phyloP scores from a whole-genome alignment of 2,888 invertebrate species.

The Saturnia pavonia region DNA sequence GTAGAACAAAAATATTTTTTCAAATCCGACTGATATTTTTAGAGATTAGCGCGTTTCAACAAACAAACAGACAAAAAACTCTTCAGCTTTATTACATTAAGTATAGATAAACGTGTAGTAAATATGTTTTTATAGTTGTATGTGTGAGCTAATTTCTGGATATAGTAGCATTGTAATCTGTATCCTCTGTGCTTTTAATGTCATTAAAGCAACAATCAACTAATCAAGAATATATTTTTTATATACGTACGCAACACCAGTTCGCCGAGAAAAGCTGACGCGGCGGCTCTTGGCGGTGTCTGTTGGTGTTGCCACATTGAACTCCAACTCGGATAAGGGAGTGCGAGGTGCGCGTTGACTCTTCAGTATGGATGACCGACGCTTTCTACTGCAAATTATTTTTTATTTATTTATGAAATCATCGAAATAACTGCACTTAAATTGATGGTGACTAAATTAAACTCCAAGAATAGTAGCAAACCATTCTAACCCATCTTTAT shows the following conservation, averaged over 20 bases:
- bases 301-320: constrained; percentile 70
- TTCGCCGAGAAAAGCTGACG: constrained; percentile 69
- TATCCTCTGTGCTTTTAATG: no score
- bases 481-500: not conserved
- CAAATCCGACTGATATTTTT: no score
- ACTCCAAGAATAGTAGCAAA: not conserved
- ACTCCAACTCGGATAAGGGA: constrained; percentile 72
- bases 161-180: no score
- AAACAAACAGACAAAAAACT: no score
- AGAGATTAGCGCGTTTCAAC: no score
- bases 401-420: not conserved
- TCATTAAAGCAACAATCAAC: not conserved
- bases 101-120: no score
- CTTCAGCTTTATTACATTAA: no score
- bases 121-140: no score
- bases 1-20: no score
- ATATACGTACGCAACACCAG: constrained; percentile 70
- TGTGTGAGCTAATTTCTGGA: no score
- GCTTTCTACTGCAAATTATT: constrained; percentile 54
- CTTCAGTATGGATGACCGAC: constrained; percentile 72
- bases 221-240: not conserved
- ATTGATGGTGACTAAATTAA: not conserved
- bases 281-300: constrained; percentile 68
- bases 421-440: not conserved
- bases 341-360: constrained; percentile 67